Conservation (phyloP, 2,113 vertebrate genomes). For the Cavia porcellus region DNA sequence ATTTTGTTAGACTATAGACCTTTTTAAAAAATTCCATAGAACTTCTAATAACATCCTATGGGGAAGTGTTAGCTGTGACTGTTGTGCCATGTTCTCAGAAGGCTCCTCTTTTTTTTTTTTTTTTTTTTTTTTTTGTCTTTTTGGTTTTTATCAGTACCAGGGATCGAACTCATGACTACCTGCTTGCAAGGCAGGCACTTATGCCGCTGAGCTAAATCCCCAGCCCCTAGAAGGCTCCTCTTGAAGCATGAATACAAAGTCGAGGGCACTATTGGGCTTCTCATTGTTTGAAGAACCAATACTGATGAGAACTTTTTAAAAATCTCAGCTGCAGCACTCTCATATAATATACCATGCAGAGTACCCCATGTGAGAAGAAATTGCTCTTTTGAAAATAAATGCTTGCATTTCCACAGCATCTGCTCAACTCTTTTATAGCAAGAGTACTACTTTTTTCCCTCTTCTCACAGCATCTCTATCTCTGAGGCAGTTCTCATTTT, state of each 20-base stretch:
- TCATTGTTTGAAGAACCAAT: neutral
- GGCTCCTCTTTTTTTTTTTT: too few species aligned
- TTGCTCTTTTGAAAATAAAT: conserved; percentile 20
- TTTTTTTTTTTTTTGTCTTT: too few species aligned
- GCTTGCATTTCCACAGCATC: neutral
- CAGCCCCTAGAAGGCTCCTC: neutral
- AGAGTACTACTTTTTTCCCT: conserved; percentile 25
- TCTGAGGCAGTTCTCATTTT: neutral
- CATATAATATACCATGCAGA: neutral
- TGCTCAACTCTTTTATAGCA: neutral
- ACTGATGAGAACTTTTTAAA: neutral
- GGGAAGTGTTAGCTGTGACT: neutral
- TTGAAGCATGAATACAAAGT: neutral
- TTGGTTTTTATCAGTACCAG: too few species aligned
- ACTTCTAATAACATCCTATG: neutral
- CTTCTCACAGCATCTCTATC: neutral
- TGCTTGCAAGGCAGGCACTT: too few species aligned
- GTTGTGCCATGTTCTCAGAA: neutral
- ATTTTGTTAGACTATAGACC: neutral
- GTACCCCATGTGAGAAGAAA: neutral
- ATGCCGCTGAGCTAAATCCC: too few species aligned
- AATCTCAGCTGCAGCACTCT: neutral
- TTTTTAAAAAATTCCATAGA: neutral
- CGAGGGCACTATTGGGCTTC: neutral
- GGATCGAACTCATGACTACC: too few species aligned